These are phyloP conservation scores for Pyrocoelia pectoralis DNA, from an alignment of 2,888 invertebrate species.

Conservation along the genomic window DNA sequence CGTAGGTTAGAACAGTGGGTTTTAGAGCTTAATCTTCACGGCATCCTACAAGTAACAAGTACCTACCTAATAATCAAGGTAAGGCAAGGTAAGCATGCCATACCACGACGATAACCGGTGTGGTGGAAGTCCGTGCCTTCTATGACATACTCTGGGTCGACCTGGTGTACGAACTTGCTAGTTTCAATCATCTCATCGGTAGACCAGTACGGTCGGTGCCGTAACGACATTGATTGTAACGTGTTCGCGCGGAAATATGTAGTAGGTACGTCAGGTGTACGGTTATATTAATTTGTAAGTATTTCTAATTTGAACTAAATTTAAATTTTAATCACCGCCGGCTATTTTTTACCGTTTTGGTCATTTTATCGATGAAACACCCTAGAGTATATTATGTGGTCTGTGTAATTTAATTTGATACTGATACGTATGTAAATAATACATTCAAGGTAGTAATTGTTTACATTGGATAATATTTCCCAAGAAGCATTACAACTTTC, in stretches of 20 bases:
- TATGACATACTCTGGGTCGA: constrained; percentile 51
- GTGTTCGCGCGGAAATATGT: not conserved
- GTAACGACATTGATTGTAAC: constrained; percentile 45
- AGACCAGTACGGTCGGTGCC: constrained; percentile 45
- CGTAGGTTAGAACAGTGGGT: not conserved
- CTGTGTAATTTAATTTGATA: not conserved
- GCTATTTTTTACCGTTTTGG: not conserved
- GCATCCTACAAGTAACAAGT: too few species aligned
- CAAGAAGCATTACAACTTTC: not conserved
- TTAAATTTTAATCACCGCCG: too few species aligned
- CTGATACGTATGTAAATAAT: not conserved
- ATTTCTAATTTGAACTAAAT: not conserved
- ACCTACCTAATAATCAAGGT: constrained; percentile 30
- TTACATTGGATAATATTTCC: not conserved
- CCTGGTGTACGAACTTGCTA: constrained; percentile 17
- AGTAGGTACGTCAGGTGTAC: not conserved
- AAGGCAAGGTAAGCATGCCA: constrained; percentile 31
- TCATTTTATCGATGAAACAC: not conserved
- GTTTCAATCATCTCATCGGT: constrained; percentile 41
- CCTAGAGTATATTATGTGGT: too few species aligned
- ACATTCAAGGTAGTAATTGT: not conserved
- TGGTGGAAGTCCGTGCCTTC: constrained; percentile 43
- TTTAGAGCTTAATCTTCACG: constrained; percentile 14
- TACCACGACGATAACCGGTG: constrained; percentile 24
- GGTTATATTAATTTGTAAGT: constrained; percentile 1